Conservation (phyloP, 64 coral and sea anemone genomes). For the Stylophora pistillata region DNA sequence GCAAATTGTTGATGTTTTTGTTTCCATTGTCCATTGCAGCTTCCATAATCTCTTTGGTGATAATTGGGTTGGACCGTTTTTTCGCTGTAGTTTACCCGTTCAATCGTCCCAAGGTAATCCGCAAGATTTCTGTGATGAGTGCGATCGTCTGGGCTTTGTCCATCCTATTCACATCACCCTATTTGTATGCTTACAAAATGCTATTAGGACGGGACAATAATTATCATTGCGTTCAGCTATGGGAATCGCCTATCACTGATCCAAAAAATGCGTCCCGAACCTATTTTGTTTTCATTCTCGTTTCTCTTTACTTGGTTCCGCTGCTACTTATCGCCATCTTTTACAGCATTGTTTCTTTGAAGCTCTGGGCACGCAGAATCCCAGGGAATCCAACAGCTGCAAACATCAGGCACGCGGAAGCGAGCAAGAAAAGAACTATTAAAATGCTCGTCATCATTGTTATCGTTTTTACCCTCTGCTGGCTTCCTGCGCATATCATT, state of each 20-base stretch:
- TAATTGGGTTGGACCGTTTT: conserved; percentile 70
- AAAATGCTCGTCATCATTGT: conserved; percentile 83
- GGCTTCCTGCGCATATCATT: conserved; percentile 73
- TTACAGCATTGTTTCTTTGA: conserved; percentile 60
- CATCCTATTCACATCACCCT: conserved; percentile 10
- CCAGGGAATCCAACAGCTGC: conserved; percentile 67
- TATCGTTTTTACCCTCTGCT: conserved; percentile 70
- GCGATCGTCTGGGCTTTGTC: conserved; percentile 38
- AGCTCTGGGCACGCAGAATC: conserved; percentile 70
- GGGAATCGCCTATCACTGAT: conserved; percentile 24
- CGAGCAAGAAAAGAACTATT: conserved; percentile 49
- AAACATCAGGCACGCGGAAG: conserved; percentile 42
- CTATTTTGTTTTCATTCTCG: conserved; percentile 47
- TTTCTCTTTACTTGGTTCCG: conserved; percentile 57
- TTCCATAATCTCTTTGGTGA: conserved; percentile 58
- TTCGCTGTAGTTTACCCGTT: conserved; percentile 73
- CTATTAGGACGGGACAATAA: neutral
- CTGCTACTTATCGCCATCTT: conserved; percentile 52
- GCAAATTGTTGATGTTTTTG: conserved; percentile 58
- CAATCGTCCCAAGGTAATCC: conserved; percentile 54
- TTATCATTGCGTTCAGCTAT: conserved; percentile 37
- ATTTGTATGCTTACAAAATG: conserved; percentile 52
- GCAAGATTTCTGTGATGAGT: conserved; percentile 34
- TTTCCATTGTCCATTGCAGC: conserved; percentile 54
- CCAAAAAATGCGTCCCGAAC: neutral